Evolutionary conservation across 2,888 invertebrate genomes (phyloP).

Genomic region (Lysandra coridon): DNA sequence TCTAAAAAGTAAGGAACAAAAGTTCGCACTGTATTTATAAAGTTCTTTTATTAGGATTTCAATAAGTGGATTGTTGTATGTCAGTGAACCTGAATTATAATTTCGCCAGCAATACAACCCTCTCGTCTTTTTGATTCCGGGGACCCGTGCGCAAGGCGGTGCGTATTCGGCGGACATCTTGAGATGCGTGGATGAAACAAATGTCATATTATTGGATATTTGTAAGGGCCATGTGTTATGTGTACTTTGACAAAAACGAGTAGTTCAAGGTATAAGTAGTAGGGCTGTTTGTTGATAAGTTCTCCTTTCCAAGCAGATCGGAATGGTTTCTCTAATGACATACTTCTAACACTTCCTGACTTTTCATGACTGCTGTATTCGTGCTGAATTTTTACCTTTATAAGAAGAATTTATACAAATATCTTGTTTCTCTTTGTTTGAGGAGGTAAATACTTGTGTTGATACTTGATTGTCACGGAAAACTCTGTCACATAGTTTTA

Average conservation of each 20-base stretch:
- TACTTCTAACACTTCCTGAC: not conserved
- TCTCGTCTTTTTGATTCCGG: not conserved
- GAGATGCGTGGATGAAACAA: not conserved
- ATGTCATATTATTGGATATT: not conserved
- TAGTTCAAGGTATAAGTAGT: not conserved
- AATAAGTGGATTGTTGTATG: not conserved
- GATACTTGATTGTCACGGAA: not conserved
- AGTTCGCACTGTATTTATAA: not conserved
- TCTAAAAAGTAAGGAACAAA: not conserved
- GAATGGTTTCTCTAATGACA: not conserved
- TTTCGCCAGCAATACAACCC: conserved; percentile 3
- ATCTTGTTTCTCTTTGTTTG: not conserved
- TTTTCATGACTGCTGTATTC: not conserved
- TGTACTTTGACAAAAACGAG: not conserved
- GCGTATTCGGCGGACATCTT: conserved; percentile 6
- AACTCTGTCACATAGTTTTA: not conserved
- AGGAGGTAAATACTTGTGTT: not conserved
- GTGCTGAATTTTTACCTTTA: not conserved
- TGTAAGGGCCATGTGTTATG: no score
- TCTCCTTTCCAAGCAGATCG: not conserved
- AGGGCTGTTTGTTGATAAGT: not conserved
- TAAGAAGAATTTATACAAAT: not conserved
- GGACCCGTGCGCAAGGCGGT: not conserved
- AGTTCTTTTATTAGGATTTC: not conserved
- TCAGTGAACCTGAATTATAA: not conserved